phyloP scores from a whole-genome alignment of 2,113 vertebrate species.

The Oplegnathus fasciatus region DNA sequence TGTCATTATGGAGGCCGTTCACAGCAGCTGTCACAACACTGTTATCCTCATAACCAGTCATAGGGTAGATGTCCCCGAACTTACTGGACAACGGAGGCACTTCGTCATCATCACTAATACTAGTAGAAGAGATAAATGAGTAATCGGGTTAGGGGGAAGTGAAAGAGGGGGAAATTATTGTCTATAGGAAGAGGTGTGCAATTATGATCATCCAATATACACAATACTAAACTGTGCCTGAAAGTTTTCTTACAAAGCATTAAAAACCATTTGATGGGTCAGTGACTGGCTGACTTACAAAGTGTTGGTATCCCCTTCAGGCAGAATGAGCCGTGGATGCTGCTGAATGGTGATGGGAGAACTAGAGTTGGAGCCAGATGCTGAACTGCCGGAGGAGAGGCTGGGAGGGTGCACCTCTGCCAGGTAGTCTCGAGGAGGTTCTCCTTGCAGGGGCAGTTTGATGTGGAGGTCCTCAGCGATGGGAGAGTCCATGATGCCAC shows the following conservation, averaged over 20 bases:
- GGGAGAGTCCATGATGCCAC: conserved; percentile 97
- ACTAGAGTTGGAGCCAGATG: conserved; percentile 94
- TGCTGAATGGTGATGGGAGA: conserved; percentile 95
- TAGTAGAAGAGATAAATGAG: conserved; percentile 68
- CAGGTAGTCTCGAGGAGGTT: conserved; percentile 90
- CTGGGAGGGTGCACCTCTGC: conserved; percentile 93
- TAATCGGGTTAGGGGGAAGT: not conserved
- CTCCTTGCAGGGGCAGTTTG: conserved; percentile 91
- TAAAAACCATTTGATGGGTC: not conserved
- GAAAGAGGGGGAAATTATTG: not conserved
- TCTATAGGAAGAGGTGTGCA: not conserved
- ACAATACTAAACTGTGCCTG: not conserved
- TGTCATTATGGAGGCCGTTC: conserved; percentile 90
- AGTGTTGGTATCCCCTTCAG: conserved; percentile 85
- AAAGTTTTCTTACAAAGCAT: not conserved
- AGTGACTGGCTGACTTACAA: conserved; percentile 87
- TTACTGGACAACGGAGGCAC: conserved; percentile 91
- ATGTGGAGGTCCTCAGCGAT: conserved; percentile 92
- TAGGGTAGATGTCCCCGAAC: conserved; percentile 92
- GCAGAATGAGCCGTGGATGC: conserved; percentile 89
- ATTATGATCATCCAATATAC: not conserved
- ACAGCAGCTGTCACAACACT: conserved; percentile 87
- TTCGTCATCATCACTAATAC: conserved; percentile 90
- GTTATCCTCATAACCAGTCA: conserved; percentile 90
- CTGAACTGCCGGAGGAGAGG: conserved; percentile 95